phyloP scores from a whole-genome alignment of 37 sponge, comb jelly and placozoan genomes.

The Oscarella lobularis region DNA sequence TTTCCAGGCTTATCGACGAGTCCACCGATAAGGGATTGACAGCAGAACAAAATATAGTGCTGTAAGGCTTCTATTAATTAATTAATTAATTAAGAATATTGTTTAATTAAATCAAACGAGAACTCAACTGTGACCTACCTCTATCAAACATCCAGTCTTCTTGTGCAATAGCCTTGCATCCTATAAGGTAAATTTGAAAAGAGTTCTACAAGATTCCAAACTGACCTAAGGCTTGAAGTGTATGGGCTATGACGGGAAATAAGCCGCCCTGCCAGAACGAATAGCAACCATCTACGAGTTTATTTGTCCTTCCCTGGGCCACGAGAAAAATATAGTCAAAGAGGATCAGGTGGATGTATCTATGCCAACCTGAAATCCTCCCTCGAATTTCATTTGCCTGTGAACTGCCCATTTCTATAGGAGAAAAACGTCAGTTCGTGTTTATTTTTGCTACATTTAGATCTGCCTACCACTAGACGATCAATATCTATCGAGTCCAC shows the following conservation, averaged over 20 bases:
- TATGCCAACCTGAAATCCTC: constrained; percentile 77
- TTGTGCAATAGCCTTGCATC: neutral
- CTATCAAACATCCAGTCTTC: constrained; percentile 3
- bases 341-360: no score
- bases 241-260: constrained; percentile 58
- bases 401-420: constrained; percentile 58
- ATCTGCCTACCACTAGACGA: constrained; percentile 39
- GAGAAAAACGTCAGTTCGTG: neutral
- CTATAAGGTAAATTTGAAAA: neutral
- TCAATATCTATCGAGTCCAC: constrained; percentile 36
- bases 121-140: neutral
- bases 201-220: no score
- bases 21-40: constrained; percentile 73
- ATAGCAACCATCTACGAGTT: constrained; percentile 96
- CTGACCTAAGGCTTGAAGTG: no score
- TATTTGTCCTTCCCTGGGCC: constrained; percentile 83
- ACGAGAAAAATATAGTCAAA: no score
- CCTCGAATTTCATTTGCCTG: constrained; percentile 88
- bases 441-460: neutral
- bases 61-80: constrained; percentile 75
- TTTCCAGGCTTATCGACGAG: constrained; percentile 92
- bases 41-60: constrained; percentile 85
- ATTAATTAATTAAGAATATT: no score
- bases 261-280: constrained; percentile 98
- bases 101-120: neutral